These are phyloP conservation scores for Epinotia brunnichana DNA, from an alignment of 2,888 invertebrate genomes.

Conservation along the genomic window DNA sequence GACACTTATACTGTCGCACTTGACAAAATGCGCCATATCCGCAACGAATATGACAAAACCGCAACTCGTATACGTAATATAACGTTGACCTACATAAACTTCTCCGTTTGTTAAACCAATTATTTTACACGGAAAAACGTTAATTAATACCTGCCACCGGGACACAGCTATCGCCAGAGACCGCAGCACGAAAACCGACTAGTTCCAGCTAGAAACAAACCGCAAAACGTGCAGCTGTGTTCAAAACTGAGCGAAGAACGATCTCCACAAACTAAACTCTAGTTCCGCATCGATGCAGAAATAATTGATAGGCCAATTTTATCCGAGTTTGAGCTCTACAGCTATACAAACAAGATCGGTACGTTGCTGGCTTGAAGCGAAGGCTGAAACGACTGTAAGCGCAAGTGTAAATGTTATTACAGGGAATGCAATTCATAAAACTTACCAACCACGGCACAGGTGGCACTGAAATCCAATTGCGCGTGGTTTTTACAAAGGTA, in stretches of 20 bases:
- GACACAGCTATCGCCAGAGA: conserved; percentile 6
- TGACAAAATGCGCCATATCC: neutral
- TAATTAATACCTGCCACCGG: conserved; percentile 28
- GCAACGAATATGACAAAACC: neutral
- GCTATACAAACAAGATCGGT: neutral
- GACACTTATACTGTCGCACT: neutral
- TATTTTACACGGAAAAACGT: conserved; percentile 23
- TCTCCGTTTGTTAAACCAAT: conserved; percentile 23
- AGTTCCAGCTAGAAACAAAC: conserved; percentile 18
- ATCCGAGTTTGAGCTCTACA: neutral
- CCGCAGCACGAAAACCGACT: conserved; percentile 35
- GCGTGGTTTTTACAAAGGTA: too few relatives aligned
- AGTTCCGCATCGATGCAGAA: conserved; percentile 12
- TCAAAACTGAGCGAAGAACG: conserved; percentile 13
- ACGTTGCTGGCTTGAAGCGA: too few relatives aligned
- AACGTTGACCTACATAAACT: conserved; percentile 14
- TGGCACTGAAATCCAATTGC: too few relatives aligned
- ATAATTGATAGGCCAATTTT: conserved; percentile 16
- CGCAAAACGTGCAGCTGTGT: conserved; percentile 30
- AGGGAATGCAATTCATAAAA: too few relatives aligned
- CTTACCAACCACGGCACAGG: too few relatives aligned
- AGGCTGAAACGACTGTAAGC: too few relatives aligned
- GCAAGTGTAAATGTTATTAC: too few relatives aligned
- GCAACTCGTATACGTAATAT: neutral
- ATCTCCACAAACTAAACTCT: neutral